Percentiles rank a stretch among this genome's conserved stretches.
These are phyloP conservation scores for Stegodyphus dumicola DNA, from an alignment of 1,140 invertebrate species.

Conservation along the genomic window DNA sequence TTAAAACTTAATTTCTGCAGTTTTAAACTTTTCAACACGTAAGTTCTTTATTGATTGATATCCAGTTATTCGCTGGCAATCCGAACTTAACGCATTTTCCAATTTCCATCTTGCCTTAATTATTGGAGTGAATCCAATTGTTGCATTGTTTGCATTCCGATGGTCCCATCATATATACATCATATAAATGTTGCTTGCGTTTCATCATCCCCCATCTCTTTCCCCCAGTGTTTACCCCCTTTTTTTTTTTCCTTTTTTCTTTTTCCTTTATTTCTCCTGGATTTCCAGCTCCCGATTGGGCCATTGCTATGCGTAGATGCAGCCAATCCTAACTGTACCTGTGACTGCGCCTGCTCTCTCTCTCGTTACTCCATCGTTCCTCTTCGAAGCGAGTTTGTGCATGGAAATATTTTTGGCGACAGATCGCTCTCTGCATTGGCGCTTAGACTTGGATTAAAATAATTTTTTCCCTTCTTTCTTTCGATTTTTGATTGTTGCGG, in stretches of 20 bases:
- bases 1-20: too few species aligned
- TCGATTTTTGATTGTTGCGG: too few species aligned
- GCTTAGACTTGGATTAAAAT: neutral
- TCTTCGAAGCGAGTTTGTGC: neutral
- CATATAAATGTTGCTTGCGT: constrained; percentile 29
- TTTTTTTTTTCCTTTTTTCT: neutral
- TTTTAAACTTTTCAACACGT: too few species aligned
- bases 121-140: constrained; percentile 15
- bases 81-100: too few species aligned
- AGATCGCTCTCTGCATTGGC: constrained; percentile 16
- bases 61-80: too few species aligned
- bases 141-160: constrained; percentile 36
- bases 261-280: neutral
- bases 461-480: too few species aligned
- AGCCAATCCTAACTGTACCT: neutral
- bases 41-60: too few species aligned
- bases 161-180: neutral
- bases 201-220: neutral
- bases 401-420: constrained; percentile 24
- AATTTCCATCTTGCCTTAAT: neutral
- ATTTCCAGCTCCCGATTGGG: constrained; percentile 7
- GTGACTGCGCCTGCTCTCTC: constrained; percentile 13
- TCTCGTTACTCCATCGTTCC: constrained; percentile 16
- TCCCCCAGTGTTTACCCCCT: neutral
- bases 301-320: neutral